Conservation (phyloP, 2,797 vertebrate genomes). For the Ibycter americanus region DNA sequence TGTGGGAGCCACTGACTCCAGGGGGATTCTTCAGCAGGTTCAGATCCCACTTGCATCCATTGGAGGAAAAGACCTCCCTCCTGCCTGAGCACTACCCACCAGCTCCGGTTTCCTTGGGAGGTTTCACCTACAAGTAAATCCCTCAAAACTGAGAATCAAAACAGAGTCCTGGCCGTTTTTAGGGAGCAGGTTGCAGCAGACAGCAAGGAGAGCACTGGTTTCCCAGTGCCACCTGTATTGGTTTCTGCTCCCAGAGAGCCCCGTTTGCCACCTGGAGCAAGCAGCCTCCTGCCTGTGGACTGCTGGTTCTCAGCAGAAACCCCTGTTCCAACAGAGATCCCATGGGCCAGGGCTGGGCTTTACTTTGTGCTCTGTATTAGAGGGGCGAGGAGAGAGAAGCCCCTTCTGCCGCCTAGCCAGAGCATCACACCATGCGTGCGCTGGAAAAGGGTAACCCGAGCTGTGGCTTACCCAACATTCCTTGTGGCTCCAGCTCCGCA, state of each 20-base stretch:
- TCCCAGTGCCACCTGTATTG: background rate
- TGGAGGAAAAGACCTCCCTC: background rate
- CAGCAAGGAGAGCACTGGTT: rapidly evolving
- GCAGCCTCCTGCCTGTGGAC: background rate
- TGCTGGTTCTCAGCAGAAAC: background rate
- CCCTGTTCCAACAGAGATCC: background rate
- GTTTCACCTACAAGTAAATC: background rate
- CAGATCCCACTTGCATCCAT: rapidly evolving
- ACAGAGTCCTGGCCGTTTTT: background rate
- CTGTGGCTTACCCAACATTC: constrained; percentile 40
- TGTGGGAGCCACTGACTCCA: background rate
- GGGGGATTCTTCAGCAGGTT: background rate
- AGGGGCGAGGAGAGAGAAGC: background rate
- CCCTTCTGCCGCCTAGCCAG: background rate
- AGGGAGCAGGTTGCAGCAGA: rapidly evolving
- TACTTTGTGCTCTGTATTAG: background rate
- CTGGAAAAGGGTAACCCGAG: constrained; percentile 23
- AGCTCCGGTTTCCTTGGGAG: background rate
- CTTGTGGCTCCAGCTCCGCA: constrained; percentile 36
- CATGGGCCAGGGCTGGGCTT: background rate
- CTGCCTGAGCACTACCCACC: rapidly evolving
- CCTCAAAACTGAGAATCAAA: background rate
- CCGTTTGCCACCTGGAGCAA: rapidly evolving
- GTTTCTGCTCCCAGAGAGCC: background rate
- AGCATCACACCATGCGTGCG: background rate